Evolutionary conservation across 2,888 invertebrate genomes (phyloP).

Genomic region (Agrotis exclamationis): DNA sequence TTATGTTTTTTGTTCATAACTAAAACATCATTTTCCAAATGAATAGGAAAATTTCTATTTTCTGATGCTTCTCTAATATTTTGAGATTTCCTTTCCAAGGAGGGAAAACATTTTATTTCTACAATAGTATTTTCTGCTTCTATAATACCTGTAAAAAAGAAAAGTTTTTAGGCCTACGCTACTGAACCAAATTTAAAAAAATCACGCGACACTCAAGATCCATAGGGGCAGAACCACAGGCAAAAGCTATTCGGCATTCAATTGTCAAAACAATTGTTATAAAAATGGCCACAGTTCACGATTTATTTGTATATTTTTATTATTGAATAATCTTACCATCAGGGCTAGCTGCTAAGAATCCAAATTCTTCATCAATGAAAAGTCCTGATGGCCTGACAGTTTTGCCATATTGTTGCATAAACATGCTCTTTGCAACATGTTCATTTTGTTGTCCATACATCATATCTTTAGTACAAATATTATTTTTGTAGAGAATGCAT

Average conservation of each 20-base stretch:
- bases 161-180: constrained; percentile 2
- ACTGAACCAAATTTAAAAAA: constrained; percentile 4
- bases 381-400: neutral
- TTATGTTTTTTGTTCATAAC: constrained; percentile 8
- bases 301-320: neutral
- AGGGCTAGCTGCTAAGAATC: constrained; percentile 3
- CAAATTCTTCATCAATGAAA: too few relatives aligned
- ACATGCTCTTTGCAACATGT: constrained; percentile 6
- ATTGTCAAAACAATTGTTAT: too few relatives aligned
- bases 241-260: too few relatives aligned
- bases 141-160: constrained; percentile 7
- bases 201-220: neutral
- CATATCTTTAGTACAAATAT: constrained; percentile 20
- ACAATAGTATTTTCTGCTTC: neutral
- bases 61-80: too few relatives aligned
- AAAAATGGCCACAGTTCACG: too few relatives aligned
- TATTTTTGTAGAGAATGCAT: constrained; percentile 18
- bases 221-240: neutral
- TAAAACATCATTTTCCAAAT: constrained; percentile 7
- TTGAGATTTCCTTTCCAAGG: neutral
- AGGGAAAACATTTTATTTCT: neutral
- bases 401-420: constrained; percentile 5
- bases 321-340: constrained; percentile 8
- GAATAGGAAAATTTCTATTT: neutral
- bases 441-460: constrained; percentile 18